Conservation (phyloP, 2,113 vertebrate species). For the Myotis lucifugus region DNA sequence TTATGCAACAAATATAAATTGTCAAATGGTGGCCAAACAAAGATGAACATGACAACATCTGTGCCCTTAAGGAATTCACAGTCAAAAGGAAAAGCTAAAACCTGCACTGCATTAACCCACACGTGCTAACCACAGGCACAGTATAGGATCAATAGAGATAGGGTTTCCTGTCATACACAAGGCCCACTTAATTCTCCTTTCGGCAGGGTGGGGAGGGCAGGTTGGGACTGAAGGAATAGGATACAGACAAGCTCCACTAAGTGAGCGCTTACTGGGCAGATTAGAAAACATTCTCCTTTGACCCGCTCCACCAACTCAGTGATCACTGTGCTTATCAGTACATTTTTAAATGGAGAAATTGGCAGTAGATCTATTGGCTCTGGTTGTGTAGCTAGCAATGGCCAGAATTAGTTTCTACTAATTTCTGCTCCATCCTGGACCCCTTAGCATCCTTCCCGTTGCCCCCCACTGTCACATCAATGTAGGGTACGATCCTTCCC, state of each 20-base stretch:
- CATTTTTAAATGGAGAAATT: neutral
- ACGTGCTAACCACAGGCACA: neutral
- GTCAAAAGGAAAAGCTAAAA: neutral
- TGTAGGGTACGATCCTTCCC: neutral
- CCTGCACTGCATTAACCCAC: neutral
- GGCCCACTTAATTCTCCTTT: neutral
- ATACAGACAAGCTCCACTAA: neutral
- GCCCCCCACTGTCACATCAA: neutral
- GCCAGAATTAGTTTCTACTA: neutral
- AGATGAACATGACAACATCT: neutral
- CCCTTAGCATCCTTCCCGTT: accelerated
- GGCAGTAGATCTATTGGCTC: neutral
- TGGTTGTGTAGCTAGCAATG: neutral
- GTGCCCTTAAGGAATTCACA: neutral
- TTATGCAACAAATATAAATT: neutral
- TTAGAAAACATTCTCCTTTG: neutral
- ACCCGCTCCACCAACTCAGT: accelerated
- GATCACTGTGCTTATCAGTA: too few species aligned
- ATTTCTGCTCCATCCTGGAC: neutral
- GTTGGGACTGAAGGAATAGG: neutral
- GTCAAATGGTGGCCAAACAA: neutral
- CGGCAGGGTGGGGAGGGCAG: neutral
- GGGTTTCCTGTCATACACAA: neutral
- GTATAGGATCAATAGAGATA: neutral
- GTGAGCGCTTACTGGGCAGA: neutral